phyloP scores from a whole-genome alignment of 2,888 invertebrate species.

The Deilephila porcellus region DNA sequence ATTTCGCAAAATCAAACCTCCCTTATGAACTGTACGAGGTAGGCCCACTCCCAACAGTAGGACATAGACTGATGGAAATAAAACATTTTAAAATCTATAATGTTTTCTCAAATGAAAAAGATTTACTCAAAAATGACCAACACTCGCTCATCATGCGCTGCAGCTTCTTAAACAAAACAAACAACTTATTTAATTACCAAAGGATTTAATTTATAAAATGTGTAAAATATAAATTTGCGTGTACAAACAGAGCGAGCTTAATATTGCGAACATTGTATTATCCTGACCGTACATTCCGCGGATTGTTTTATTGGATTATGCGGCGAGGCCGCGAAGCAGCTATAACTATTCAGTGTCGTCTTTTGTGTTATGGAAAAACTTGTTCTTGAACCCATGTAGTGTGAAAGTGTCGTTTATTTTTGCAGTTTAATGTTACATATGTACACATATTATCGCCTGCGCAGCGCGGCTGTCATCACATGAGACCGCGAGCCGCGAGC shows the following conservation, averaged over 20 bases:
- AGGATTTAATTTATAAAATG: constrained; percentile 17
- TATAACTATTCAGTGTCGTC: constrained; percentile 85
- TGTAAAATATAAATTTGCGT: constrained; percentile 16
- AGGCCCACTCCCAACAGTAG: too few relatives aligned
- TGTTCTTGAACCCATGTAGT: constrained; percentile 85
- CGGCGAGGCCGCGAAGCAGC: constrained; percentile 82
- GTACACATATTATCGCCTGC: constrained; percentile 83
- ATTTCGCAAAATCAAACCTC: too few relatives aligned
- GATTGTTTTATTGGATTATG: constrained; percentile 85
- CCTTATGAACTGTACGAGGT: too few relatives aligned
- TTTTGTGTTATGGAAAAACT: constrained; percentile 86
- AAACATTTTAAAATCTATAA: too few relatives aligned
- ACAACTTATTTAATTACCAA: constrained; percentile 12
- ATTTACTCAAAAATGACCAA: not conserved
- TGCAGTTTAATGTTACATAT: constrained; percentile 85
- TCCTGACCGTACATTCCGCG: constrained; percentile 79
- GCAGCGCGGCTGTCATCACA: constrained; percentile 73
- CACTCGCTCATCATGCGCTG: not conserved
- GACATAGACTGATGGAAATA: too few relatives aligned
- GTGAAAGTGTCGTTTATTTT: constrained; percentile 84
- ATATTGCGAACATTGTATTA: constrained; percentile 37
- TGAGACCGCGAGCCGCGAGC: constrained; percentile 38
- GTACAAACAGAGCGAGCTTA: constrained; percentile 16
- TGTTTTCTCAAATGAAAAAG: too few relatives aligned
- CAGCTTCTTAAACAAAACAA: not conserved